Evolutionary conservation across 1,140 invertebrate genomes (phyloP).

Genomic region (Drosophila aff.): DNA sequence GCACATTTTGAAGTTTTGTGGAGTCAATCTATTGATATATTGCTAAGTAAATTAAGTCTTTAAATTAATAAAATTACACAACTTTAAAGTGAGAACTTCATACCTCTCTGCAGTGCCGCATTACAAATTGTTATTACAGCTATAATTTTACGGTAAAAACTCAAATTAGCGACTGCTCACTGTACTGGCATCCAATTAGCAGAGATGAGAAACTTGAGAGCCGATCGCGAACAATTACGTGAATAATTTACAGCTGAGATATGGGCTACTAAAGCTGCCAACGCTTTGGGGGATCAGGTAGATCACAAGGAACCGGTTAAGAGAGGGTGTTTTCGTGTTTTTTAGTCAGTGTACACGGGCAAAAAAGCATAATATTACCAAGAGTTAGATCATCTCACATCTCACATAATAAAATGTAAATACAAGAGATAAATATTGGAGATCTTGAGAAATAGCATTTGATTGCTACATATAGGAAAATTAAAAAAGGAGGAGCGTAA

Average conservation of each 20-base stretch:
- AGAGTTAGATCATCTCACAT: conserved; percentile 13
- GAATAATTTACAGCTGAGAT: conserved; percentile 76
- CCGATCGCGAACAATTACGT: conserved; percentile 71
- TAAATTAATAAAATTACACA: not conserved
- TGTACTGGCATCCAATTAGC: conserved; percentile 60
- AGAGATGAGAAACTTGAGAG: conserved; percentile 65
- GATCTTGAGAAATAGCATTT: not conserved
- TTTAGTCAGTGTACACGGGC: conserved; percentile 14
- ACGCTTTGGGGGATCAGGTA: conserved; percentile 54
- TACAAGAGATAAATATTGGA: not conserved
- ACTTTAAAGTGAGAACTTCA: not conserved
- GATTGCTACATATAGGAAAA: too few relatives aligned
- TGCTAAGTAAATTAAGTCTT: not conserved
- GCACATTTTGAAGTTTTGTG: not conserved
- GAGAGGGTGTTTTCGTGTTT: conserved; percentile 26
- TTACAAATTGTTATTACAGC: not conserved
- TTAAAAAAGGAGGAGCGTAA: not conserved
- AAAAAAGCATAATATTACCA: conserved; percentile 3
- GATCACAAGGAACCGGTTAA: conserved; percentile 57
- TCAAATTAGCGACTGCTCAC: conserved; percentile 11
- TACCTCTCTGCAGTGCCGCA: not conserved
- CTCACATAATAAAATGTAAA: conserved; percentile 3
- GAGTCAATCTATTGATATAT: not conserved
- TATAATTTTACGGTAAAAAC: conserved; percentile 4
- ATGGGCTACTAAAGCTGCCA: conserved; percentile 59